These are phyloP conservation scores for Spheniscus mendiculus DNA, from an alignment of 2,113 vertebrate species.

Conservation along the genomic window DNA sequence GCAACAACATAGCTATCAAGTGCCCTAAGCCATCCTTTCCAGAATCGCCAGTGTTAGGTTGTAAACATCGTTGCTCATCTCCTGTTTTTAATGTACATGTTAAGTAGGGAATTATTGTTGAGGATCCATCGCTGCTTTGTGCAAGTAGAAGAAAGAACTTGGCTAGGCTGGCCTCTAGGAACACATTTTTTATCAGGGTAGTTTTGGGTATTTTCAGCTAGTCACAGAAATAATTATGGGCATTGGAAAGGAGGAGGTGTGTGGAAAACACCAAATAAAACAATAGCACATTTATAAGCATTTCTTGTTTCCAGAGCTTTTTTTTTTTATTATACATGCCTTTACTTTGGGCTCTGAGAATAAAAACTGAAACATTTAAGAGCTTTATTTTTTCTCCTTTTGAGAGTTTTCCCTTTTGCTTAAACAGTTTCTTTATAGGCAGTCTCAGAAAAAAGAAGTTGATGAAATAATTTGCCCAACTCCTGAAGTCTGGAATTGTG, in stretches of 20 bases:
- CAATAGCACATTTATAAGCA: not conserved
- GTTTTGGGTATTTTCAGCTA: not conserved
- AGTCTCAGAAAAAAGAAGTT: not conserved
- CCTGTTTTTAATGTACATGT: not conserved
- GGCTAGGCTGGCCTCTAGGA: not conserved
- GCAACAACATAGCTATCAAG: not conserved
- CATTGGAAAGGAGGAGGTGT: not conserved
- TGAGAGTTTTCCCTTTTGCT: not conserved
- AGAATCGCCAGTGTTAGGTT: not conserved
- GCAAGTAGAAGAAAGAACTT: not conserved
- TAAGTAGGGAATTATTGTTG: not conserved
- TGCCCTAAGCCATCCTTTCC: slow-evolving; percentile 7
- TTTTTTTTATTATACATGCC: not conserved
- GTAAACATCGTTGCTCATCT: slow-evolving; percentile 24
- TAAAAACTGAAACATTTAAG: not conserved
- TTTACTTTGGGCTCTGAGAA: not conserved
- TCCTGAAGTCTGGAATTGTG: not conserved
- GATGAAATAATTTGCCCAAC: not conserved
- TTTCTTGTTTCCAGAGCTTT: not conserved
- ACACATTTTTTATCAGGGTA: not conserved
- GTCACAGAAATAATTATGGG: not conserved
- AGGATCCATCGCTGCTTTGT: not conserved
- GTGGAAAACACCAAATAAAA: not conserved
- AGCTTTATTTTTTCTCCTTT: not conserved
- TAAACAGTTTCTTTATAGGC: not conserved